phyloP scores from a whole-genome alignment of 2,113 vertebrate species.

The Malurus alboscapulatus region DNA sequence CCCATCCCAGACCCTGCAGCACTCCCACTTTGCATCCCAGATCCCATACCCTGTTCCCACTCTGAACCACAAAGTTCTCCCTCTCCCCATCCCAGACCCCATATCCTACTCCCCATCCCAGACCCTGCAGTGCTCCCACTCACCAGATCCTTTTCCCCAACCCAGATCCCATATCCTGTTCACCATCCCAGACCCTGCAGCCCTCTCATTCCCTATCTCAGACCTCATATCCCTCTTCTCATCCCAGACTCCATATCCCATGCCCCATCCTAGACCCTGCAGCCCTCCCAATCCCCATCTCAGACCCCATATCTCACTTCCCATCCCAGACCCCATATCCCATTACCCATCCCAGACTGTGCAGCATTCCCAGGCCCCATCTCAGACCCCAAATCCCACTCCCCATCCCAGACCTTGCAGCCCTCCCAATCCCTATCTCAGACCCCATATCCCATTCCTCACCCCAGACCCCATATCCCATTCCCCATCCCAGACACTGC shows the following conservation, averaged over 20 bases:
- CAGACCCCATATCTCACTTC: background rate
- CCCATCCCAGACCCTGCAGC: accelerated
- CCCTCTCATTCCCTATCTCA: background rate
- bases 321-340: too few species aligned
- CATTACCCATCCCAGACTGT: accelerated
- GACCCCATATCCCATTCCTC: background rate
- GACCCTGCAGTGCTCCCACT: background rate
- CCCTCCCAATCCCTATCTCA: too few species aligned
- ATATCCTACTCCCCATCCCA: background rate
- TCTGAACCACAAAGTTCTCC: background rate
- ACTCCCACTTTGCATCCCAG: background rate
- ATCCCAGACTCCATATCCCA: accelerated
- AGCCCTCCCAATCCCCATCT: too few species aligned
- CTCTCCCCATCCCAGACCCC: background rate
- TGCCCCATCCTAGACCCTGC: too few species aligned
- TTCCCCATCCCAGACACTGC: background rate
- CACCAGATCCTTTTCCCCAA: background rate
- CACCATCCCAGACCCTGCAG: background rate
- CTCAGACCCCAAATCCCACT: background rate
- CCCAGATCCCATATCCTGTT: background rate
- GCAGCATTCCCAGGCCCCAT: too few species aligned
- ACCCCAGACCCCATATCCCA: background rate
- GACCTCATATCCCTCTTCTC: too few species aligned
- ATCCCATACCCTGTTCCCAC: accelerated
- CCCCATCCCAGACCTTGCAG: background rate